These are phyloP conservation scores for Ifrita kowaldi DNA, from an alignment of 2,113 vertebrate genomes.

Conservation along the genomic window DNA sequence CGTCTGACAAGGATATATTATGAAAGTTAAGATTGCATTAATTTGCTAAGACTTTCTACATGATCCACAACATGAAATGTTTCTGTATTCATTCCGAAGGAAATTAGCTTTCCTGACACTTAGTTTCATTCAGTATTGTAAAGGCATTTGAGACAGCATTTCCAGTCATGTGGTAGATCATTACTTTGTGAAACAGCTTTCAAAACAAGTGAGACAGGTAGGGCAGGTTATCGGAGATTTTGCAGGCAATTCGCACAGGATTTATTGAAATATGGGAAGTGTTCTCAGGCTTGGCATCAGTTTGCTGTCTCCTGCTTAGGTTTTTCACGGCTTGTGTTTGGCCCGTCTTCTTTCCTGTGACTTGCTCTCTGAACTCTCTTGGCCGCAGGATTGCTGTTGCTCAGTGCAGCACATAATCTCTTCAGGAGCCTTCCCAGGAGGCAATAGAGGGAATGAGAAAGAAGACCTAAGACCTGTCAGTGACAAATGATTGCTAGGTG, in stretches of 20 bases:
- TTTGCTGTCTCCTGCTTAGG: neutral
- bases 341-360: neutral
- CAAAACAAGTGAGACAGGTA: neutral
- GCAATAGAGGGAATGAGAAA: neutral
- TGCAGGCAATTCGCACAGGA: neutral
- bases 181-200: neutral
- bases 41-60: neutral
- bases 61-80: neutral
- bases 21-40: conserved; percentile 12
- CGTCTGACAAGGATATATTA: conserved; percentile 2
- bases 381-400: rapidly evolving
- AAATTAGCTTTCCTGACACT: neutral
- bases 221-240: neutral
- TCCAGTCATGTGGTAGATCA: neutral
- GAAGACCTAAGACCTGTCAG: neutral
- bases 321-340: neutral
- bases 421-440: neutral
- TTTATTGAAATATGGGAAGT: neutral
- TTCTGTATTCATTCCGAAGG: neutral
- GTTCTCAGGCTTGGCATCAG: neutral
- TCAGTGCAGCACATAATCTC: neutral
- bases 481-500: neutral
- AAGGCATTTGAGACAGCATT: neutral
- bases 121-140: neutral
- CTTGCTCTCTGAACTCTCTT: neutral